Evolutionary conservation across 2,888 invertebrate species (phyloP).

Genomic region (Phengaris arion): DNA sequence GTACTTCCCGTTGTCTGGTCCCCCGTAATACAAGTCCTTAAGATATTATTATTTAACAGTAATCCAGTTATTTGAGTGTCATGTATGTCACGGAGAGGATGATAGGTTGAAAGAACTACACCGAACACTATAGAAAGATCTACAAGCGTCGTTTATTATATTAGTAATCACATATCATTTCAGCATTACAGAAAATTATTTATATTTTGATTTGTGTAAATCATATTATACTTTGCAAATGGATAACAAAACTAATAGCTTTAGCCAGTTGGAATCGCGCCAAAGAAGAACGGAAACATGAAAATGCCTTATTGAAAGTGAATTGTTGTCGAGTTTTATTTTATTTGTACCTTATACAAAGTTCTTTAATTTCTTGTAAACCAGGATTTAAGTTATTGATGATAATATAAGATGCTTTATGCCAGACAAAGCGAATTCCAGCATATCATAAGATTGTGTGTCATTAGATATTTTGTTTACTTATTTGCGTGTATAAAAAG

Average conservation of each 20-base stretch:
- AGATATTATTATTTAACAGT: too few relatives aligned
- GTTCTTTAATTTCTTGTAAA: neutral
- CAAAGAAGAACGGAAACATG: slow-evolving; percentile 10
- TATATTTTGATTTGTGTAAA: neutral
- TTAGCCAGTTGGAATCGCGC: neutral
- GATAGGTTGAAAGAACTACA: too few relatives aligned
- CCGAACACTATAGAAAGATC: too few relatives aligned
- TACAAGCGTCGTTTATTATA: too few relatives aligned
- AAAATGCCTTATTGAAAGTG: slow-evolving; percentile 12
- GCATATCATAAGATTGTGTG: neutral
- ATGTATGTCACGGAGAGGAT: too few relatives aligned
- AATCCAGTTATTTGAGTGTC: too few relatives aligned
- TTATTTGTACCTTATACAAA: neutral
- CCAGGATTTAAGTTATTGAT: neutral
- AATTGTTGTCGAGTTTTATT: slow-evolving; percentile 14
- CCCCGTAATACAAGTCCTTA: too few relatives aligned
- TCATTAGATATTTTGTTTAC: neutral
- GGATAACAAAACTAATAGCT: slow-evolving; percentile 5
- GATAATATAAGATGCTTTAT: too few relatives aligned
- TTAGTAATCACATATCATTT: neutral
- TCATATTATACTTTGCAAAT: neutral
- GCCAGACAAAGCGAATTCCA: too few relatives aligned
- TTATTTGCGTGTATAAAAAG: slow-evolving; percentile 19
- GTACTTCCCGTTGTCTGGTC: too few relatives aligned
- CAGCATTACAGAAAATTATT: neutral